Percentiles rank a stretch among this genome's conserved stretches.
These are phyloP conservation scores for Nylanderia fulva DNA, from an alignment of 1,140 invertebrate species.

Conservation along the genomic window DNA sequence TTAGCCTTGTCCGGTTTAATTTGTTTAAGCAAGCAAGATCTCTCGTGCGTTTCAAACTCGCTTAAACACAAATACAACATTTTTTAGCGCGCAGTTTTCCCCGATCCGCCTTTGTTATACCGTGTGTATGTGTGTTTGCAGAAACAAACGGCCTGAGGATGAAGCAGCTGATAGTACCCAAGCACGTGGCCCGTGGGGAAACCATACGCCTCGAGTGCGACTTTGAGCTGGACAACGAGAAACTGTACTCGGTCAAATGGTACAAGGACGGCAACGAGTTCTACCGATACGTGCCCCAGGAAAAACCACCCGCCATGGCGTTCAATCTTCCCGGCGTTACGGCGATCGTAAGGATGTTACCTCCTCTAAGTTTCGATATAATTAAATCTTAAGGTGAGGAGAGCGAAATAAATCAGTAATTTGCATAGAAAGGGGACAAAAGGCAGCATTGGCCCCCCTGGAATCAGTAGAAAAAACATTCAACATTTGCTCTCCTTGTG, in stretches of 20 bases:
- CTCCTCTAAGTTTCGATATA: background rate
- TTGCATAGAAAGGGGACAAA: too few species aligned
- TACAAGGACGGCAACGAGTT: conserved; percentile 93
- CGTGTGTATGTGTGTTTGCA: conserved; percentile 66
- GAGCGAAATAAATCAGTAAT: background rate
- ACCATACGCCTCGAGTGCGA: conserved; percentile 88
- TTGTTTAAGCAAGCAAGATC: conserved; percentile 45
- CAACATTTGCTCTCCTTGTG: too few species aligned
- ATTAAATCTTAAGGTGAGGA: too few species aligned
- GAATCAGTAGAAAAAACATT: too few species aligned
- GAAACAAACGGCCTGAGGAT: conserved; percentile 86
- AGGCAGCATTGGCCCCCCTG: too few species aligned
- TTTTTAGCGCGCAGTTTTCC: conserved; percentile 3
- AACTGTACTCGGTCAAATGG: conserved; percentile 93
- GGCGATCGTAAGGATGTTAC: conserved; percentile 87
- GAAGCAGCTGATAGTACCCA: conserved; percentile 89
- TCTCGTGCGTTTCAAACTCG: background rate
- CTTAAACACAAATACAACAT: conserved; percentile 1
- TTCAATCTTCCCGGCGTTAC: conserved; percentile 88
- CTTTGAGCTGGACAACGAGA: conserved; percentile 89
- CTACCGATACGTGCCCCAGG: conserved; percentile 91
- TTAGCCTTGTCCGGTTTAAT: conserved; percentile 48
- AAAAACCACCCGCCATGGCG: conserved; percentile 88
- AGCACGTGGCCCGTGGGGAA: conserved; percentile 89
- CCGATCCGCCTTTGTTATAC: conserved; percentile 18